These are phyloP conservation scores for Aythya baeri DNA, from an alignment of 2,113 vertebrate genomes.

Conservation along the genomic window DNA sequence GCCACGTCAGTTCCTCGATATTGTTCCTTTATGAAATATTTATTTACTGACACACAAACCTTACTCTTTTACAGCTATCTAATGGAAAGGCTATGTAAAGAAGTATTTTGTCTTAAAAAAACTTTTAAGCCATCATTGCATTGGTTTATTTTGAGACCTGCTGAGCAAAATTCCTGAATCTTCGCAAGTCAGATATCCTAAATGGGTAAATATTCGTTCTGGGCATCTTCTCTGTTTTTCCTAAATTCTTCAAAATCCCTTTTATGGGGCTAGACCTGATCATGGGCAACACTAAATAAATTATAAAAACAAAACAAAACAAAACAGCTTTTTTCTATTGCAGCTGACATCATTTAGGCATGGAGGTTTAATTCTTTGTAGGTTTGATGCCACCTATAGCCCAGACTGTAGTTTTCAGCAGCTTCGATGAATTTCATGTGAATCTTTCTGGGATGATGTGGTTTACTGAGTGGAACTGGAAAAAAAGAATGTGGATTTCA, in stretches of 20 bases:
- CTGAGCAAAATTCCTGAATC: background rate
- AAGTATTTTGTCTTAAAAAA: background rate
- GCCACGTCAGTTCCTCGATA: background rate
- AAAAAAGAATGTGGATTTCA: background rate
- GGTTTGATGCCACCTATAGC: background rate
- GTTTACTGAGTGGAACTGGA: background rate
- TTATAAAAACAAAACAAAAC: background rate
- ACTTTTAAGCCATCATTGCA: background rate
- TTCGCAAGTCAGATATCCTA: background rate
- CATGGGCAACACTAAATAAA: background rate
- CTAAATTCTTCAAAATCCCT: background rate
- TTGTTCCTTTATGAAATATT: constrained; percentile 8
- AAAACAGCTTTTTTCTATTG: background rate
- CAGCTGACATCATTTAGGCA: background rate
- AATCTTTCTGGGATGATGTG: background rate
- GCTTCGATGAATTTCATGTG: background rate
- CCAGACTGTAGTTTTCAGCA: background rate
- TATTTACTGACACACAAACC: background rate
- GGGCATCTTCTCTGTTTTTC: background rate
- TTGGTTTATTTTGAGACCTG: background rate
- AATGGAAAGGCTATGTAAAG: background rate
- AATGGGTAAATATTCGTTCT: background rate
- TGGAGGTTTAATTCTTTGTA: background rate
- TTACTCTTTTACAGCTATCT: background rate
- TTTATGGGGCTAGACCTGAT: background rate